Base-by-base conservation (phyloP, 2,888 invertebrate genomes). In the Mesoligia furuncula region DNA sequence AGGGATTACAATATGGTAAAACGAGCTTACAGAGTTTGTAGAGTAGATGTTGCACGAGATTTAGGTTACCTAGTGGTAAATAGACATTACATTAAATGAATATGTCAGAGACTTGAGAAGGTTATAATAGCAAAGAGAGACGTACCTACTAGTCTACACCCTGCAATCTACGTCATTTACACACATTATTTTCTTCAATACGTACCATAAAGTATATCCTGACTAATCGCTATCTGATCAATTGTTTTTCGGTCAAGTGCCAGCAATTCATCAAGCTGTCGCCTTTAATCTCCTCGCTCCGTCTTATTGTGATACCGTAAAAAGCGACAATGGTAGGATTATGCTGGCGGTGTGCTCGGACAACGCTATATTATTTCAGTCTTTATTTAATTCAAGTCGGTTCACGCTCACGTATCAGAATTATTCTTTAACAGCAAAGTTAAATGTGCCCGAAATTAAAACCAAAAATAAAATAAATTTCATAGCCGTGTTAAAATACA, bases 311-410 rank as follows among this genome's bases (percentile, higher is more conserved):
- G n/a, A n/a, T 39, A n/a, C n/a, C 9, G 65, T 39, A 8, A 64
- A 8, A 65, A 8, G 36, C n/a, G n/a, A 9, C n/a, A 39, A n/a
- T 24, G 57, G 54, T 72, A 69, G 85, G 88, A 91, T 90, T 86
- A 87, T 71, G 87, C 87, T 84, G 89, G 89, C 86, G 86, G 83
- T 79, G 85, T 83, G 85, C 87, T 62, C 79, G 78, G 75, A 74
- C 76, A 80, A 86, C 71, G 91, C 79, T 88, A n/a, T n/a, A n/a
- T 54, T 54, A n/a, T 54, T 9, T 48, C 24, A 24, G 3, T 54
- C 54, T 24, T 57, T 11, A n/a, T 57, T 57, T n/a, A 11, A n/a
- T 57, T n/a, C 54, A 57, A 57, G 5, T n/a, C n/a, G 54, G n/a
- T 54, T 4, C n/a, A n/a, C n/a, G 0, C 24, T 54, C n/a, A 54